Conservation (phyloP, 2,113 vertebrate species). For the Ptilonorhynchus violaceus region DNA sequence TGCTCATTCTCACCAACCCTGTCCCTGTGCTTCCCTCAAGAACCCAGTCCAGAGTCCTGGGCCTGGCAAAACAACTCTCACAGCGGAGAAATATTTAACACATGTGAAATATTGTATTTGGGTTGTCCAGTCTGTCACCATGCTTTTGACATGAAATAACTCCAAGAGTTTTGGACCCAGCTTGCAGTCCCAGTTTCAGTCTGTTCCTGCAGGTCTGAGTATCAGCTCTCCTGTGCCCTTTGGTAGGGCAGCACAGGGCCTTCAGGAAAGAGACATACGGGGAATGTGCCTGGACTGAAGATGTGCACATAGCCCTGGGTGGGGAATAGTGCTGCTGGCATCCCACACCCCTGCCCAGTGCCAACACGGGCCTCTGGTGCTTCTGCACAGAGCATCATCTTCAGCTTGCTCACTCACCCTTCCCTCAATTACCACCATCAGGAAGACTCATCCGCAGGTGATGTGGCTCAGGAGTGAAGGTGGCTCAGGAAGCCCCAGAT, state of each 20-base stretch:
- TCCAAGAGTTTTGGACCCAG: neutral
- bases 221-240: neutral
- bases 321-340: neutral
- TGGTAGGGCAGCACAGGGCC: neutral
- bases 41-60: too few species aligned
- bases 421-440: neutral
- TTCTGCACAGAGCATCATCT: neutral
- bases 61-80: neutral
- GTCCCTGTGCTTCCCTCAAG: neutral
- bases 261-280: neutral
- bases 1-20: accelerated
- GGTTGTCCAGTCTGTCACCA: neutral
- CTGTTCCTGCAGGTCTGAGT: neutral
- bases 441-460: neutral
- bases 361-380: neutral
- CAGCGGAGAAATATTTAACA: neutral
- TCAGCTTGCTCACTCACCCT: neutral
- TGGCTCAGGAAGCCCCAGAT: neutral
- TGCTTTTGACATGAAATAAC: neutral
- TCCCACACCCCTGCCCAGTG: neutral
- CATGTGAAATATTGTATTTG: neutral
- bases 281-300: accelerated
- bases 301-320: accelerated
- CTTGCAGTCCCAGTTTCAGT: neutral
- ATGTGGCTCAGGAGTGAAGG: too few species aligned